Evolutionary conservation across 2,797 vertebrate genomes (phyloP).

Genomic region (Sebastolobus altivelis): DNA sequence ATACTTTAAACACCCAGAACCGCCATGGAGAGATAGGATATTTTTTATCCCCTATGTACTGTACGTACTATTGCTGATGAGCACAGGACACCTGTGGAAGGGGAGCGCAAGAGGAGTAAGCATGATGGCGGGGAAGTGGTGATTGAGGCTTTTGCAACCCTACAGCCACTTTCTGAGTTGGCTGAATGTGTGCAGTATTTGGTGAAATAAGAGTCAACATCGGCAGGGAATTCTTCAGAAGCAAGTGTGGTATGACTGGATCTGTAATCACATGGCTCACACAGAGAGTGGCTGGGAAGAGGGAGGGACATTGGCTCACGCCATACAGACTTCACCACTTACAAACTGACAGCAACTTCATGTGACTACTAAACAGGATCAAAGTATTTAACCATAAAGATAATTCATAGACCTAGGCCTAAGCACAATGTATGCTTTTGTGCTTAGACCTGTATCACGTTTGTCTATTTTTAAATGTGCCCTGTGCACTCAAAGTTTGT

Average conservation of each 20-base stretch:
- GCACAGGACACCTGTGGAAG: not conserved
- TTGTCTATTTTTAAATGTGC: slow-evolving; percentile 2
- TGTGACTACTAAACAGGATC: not conserved
- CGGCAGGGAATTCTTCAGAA: not conserved
- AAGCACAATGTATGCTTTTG: not conserved
- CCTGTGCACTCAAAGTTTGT: not conserved
- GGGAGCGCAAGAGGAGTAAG: not conserved
- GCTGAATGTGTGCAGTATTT: not conserved
- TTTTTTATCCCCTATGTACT: not conserved
- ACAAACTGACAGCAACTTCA: not conserved
- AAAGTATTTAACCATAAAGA: not conserved
- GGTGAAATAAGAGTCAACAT: not conserved
- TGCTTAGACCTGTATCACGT: not conserved
- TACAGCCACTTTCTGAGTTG: not conserved
- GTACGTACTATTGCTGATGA: not conserved
- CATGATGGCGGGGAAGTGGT: too few species aligned
- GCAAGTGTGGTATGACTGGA: not conserved
- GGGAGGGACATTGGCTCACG: not conserved
- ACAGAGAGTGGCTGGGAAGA: not conserved
- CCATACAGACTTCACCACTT: too few species aligned
- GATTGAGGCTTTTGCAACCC: not conserved
- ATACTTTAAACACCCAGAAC: not conserved
- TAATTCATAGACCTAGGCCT: not conserved
- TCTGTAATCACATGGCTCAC: not conserved
- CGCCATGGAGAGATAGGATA: not conserved